These are phyloP conservation scores for Battus philenor DNA, from an alignment of 1,140 invertebrate species.

Conservation along the genomic window DNA sequence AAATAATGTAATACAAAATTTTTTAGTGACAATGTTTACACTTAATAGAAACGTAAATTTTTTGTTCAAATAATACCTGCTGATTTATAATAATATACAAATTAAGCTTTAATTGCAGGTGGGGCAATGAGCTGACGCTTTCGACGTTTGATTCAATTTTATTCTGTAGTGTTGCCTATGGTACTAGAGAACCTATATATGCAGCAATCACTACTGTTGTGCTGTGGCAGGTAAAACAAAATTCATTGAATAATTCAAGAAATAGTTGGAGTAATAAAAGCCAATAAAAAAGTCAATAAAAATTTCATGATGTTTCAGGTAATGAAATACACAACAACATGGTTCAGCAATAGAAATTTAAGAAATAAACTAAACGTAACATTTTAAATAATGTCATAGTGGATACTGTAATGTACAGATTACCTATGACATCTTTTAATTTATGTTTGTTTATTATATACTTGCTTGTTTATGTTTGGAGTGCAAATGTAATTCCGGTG, in stretches of 20 bases:
- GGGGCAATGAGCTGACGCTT: conserved; percentile 57
- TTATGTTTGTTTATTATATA: not conserved
- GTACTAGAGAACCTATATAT: conserved; percentile 28
- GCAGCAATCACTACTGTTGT: conserved; percentile 38
- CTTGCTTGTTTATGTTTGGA: too few species aligned
- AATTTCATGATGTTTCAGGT: conserved; percentile 24
- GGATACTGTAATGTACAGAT: not conserved
- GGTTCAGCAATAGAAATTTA: conserved; percentile 32
- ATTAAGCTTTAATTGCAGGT: conserved; percentile 34
- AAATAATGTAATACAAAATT: too few species aligned
- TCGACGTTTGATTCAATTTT: conserved; percentile 55
- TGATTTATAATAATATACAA: not conserved
- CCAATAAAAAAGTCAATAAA: conserved; percentile 8
- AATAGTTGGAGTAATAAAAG: not conserved
- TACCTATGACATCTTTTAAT: not conserved
- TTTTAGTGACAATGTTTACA: too few species aligned
- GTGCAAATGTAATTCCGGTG: too few species aligned
- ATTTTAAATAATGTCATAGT: not conserved
- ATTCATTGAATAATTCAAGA: not conserved
- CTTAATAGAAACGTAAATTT: too few species aligned
- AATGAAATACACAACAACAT: conserved; percentile 21
- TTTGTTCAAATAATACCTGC: too few species aligned
- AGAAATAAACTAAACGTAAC: not conserved
- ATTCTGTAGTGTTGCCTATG: conserved; percentile 38
- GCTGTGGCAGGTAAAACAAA: conserved; percentile 42